These are phyloP conservation scores for Myotis yumanensis DNA, from an alignment of 2,113 vertebrate species.

Conservation along the genomic window DNA sequence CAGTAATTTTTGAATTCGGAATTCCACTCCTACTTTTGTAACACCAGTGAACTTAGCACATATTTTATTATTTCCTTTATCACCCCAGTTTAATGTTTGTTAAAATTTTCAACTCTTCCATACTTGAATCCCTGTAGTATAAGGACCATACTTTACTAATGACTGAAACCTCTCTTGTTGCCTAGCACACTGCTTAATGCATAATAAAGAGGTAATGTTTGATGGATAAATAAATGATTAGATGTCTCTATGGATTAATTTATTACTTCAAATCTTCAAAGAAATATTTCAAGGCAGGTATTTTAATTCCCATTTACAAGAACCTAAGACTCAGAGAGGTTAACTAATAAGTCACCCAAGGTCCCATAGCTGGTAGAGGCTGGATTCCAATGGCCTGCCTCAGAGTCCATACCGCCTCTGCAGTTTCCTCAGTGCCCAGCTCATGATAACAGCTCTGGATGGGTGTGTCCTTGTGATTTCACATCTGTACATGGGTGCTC, in stretches of 20 bases:
- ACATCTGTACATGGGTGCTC: not conserved
- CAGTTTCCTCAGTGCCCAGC: not conserved
- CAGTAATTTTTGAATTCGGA: constrained; percentile 37
- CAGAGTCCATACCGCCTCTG: not conserved
- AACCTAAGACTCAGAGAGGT: constrained; percentile 16
- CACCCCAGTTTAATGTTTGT: constrained; percentile 7
- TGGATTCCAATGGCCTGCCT: not conserved
- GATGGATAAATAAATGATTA: not conserved
- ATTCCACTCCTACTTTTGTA: constrained; percentile 30
- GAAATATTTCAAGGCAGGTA: not conserved
- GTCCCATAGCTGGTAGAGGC: not conserved
- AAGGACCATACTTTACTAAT: constrained; percentile 13
- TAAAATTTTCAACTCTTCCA: constrained; percentile 35
- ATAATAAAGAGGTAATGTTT: not conserved
- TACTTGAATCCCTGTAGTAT: not conserved
- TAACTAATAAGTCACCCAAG: not conserved
- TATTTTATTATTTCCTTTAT: constrained; percentile 27
- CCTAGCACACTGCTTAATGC: not conserved
- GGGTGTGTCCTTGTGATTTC: not conserved
- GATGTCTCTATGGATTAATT: not conserved
- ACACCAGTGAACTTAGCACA: not conserved
- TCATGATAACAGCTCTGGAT: not conserved
- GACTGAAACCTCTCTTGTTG: not conserved
- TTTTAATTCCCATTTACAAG: constrained; percentile 28
- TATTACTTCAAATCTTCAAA: constrained; percentile 18